These are phyloP conservation scores for Mantis religiosa DNA, from an alignment of 2,888 invertebrate genomes.

Conservation along the genomic window DNA sequence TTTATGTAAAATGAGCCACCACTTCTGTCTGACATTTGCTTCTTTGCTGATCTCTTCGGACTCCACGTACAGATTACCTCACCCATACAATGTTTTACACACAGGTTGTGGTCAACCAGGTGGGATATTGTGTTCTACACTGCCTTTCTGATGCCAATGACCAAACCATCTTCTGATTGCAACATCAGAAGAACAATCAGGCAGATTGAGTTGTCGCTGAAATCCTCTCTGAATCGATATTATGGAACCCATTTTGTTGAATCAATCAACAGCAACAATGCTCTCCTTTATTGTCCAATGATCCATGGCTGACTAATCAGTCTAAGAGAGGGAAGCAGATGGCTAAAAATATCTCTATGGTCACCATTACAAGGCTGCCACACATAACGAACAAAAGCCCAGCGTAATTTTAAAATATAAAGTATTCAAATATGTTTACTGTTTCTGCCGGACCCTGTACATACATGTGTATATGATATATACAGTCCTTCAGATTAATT, in stretches of 20 bases:
- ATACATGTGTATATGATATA: too few species aligned
- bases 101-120: neutral
- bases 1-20: slow-evolving; percentile 42
- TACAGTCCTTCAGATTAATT: too few species aligned
- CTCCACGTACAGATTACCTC: neutral
- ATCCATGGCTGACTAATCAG: too few species aligned
- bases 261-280: neutral
- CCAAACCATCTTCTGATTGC: neutral
- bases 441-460: too few species aligned
- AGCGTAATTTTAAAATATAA: too few species aligned
- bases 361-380: too few species aligned
- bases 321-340: too few species aligned
- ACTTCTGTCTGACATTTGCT: neutral
- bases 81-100: neutral
- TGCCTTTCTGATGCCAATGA: neutral
- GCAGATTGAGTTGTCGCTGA: neutral
- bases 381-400: too few species aligned
- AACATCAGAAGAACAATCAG: neutral
- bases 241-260: neutral
- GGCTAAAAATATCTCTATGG: too few species aligned
- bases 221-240: neutral
- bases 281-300: neutral
- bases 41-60: neutral
- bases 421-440: too few species aligned
- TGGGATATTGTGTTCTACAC: neutral